phyloP scores from a whole-genome alignment of 2,797 vertebrate species.

The Heliangelus exortis region DNA sequence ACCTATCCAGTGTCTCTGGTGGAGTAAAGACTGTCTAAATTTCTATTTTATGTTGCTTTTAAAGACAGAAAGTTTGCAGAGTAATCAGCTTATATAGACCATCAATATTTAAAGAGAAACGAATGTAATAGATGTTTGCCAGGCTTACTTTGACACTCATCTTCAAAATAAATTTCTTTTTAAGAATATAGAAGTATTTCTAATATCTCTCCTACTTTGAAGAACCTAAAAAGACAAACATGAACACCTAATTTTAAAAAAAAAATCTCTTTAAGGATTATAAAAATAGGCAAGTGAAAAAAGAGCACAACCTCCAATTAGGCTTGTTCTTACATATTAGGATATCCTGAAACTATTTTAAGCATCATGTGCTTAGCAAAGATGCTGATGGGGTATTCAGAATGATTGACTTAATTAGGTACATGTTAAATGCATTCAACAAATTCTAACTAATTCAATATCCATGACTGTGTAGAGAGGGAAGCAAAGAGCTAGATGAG shows the following conservation, averaged over 20 bases:
- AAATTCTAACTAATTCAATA: constrained; percentile 35
- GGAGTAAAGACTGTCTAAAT: not conserved
- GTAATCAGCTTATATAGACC: not conserved
- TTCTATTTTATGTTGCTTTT: not conserved
- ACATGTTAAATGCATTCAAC: constrained; percentile 22
- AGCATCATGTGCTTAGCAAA: not conserved
- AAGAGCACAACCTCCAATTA: not conserved
- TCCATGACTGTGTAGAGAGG: not conserved
- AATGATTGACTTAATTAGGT: constrained; percentile 56
- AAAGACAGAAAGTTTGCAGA: not conserved
- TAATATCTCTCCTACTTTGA: not conserved
- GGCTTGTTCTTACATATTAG: constrained; percentile 40
- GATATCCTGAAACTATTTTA: constrained; percentile 50
- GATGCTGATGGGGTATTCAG: constrained; percentile 15
- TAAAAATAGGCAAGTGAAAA: not conserved
- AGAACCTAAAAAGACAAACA: not conserved
- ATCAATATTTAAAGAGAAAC: not conserved
- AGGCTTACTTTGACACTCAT: not conserved
- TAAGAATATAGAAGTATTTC: not conserved
- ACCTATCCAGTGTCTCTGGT: not conserved
- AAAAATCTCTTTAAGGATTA: not conserved
- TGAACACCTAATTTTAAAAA: not conserved
- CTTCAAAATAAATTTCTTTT: not conserved
- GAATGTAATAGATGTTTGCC: not conserved
- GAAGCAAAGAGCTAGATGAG: not conserved